Conservation (phyloP, 1,140 invertebrate species). For the Pristionchus pacificus region DNA sequence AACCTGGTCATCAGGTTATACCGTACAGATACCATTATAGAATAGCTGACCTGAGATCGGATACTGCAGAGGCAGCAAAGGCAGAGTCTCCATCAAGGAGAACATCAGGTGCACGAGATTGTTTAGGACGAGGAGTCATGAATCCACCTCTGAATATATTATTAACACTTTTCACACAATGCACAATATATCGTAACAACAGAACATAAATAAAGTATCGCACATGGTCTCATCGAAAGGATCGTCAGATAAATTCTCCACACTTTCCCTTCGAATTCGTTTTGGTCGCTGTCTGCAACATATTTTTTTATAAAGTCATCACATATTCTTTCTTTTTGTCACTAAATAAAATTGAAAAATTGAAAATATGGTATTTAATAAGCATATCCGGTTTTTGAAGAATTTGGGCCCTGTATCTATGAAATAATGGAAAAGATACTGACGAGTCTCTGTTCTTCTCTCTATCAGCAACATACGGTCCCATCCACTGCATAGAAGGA, state of each 20-base stretch:
- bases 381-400: too few relatives aligned
- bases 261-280: too few relatives aligned
- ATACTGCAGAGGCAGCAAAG: slow-evolving; percentile 31
- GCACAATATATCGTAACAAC: slow-evolving; percentile 5
- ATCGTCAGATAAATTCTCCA: too few relatives aligned
- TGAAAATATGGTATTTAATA: too few relatives aligned
- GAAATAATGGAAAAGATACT: too few relatives aligned
- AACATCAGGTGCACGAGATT: slow-evolving; percentile 5
- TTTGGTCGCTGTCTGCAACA: too few relatives aligned
- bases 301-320: too few relatives aligned
- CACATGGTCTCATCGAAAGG: not conserved
- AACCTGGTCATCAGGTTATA: too few relatives aligned
- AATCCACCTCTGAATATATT: slow-evolving; percentile 4
- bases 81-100: slow-evolving; percentile 34
- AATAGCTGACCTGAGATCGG: slow-evolving; percentile 24
- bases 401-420: too few relatives aligned
- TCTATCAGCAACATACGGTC: slow-evolving; percentile 35
- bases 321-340: too few relatives aligned
- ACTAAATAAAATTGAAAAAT: too few relatives aligned
- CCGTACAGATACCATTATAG: too few relatives aligned
- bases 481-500: slow-evolving; percentile 31
- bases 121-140: slow-evolving; percentile 6
- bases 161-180: slow-evolving; percentile 5
- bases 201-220: not conserved
- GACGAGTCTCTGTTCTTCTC: slow-evolving; percentile 14